Base-by-base conservation (phyloP, 2,113 vertebrate species). In the Herpetotheres cachinnans region DNA sequence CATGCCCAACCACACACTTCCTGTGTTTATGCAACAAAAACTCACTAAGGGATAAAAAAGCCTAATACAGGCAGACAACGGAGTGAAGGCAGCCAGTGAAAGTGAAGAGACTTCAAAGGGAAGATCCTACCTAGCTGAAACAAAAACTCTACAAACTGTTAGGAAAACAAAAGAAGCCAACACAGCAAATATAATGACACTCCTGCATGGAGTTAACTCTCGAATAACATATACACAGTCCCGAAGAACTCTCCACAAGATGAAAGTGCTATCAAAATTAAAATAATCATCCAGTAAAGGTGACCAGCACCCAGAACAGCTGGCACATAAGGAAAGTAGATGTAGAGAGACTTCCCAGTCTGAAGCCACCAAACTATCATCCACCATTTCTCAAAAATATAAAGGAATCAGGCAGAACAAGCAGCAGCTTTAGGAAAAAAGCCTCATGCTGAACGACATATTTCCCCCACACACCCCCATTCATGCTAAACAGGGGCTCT, bases 381-480 rank as follows among this genome's bases (percentile, higher is more conserved):
- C 15, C 18, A 47, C 15, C 9, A 10, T 38, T 77, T 61, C 80
- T 92, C 50, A 82, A 69, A 74, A 90, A 79, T 8, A 50, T 55
- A 50, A 58, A 50, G 13, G 24, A 62, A 3, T 56, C 29, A 27
- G 44, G 36, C 5, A 38, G 49, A 85, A 17, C 6, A 47, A 92
- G 18, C 20, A 92, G 32, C 17, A 72, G 50, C 30, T 89, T 88
- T 25, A 66, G 14, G 7, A 2, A 2, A 66, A 76, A 76, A 52
- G 58, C 0, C 14, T 61, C 55, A 62, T 0, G 0, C 22, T 59
- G 34, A 80, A 82, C 49, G 36, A 76, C 1, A 0, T 26, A 18
- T 61, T 52, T 65, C 13, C 13, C 50, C 3, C 36, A 10, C 6
- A 9, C 7, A 18, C 2, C 2, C 7, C 30, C 17, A 69, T 10